Conservation (phyloP, 2,888 invertebrate species). For the Drosophila kanekoi region DNA sequence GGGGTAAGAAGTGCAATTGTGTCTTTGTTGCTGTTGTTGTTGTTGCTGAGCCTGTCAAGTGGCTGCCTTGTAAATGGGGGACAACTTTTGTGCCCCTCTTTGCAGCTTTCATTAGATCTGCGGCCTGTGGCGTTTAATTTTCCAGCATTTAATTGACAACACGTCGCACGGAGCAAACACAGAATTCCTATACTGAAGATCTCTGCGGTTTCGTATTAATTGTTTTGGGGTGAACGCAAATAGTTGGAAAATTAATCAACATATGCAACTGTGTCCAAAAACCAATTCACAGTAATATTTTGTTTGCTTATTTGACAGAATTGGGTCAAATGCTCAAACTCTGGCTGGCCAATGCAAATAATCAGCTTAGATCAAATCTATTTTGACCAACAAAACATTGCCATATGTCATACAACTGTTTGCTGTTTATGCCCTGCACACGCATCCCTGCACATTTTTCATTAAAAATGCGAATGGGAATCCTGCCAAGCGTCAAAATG, state of each 20-base stretch:
- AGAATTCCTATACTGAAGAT: constrained; percentile 10
- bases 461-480: constrained; percentile 41
- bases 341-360: constrained; percentile 48
- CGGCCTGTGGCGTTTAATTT: constrained; percentile 77
- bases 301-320: constrained; percentile 30
- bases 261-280: constrained; percentile 23
- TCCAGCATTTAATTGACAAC: constrained; percentile 83
- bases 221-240: constrained; percentile 30
- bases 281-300: constrained; percentile 26
- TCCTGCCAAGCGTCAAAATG: constrained; percentile 50
- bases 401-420: constrained; percentile 22
- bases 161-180: constrained; percentile 63
- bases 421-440: constrained; percentile 25
- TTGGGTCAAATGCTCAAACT: constrained; percentile 53
- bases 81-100: constrained; percentile 20
- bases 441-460: constrained; percentile 44
- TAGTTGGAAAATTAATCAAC: constrained; percentile 50
- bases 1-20: constrained; percentile 6
- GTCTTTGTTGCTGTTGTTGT: constrained; percentile 34
- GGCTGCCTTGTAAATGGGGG: constrained; percentile 31
- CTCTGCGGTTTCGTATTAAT: constrained; percentile 23
- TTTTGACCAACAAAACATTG: constrained; percentile 40
- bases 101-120: constrained; percentile 42
- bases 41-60: constrained; percentile 31
- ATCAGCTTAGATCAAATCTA: constrained; percentile 62